These are phyloP conservation scores for Trachelus stipa DNA, from an alignment of 2,888 invertebrate species.

Conservation along the genomic window DNA sequence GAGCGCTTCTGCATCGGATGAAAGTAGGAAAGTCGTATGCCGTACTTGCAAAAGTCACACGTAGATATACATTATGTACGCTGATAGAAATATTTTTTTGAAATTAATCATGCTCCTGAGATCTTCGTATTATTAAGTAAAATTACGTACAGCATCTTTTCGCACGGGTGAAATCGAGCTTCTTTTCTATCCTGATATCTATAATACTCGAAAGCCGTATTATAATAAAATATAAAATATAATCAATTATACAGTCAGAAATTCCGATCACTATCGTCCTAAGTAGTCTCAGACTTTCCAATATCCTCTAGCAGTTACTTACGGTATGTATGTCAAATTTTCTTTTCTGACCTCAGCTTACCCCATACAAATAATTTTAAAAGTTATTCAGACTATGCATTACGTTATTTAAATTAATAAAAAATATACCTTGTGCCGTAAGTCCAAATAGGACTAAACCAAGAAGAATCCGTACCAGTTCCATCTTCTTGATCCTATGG, in stretches of 20 bases:
- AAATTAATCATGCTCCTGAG: background rate
- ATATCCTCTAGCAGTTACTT: background rate
- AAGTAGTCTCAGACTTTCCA: background rate
- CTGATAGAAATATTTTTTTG: background rate
- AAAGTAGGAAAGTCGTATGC: background rate
- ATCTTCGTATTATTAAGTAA: background rate
- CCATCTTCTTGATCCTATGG: background rate
- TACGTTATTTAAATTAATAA: background rate
- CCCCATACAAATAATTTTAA: background rate
- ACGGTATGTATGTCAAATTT: background rate
- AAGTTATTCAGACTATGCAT: background rate
- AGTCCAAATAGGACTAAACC: background rate
- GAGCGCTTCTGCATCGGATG: background rate
- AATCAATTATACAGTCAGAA: background rate
- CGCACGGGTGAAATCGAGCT: background rate
- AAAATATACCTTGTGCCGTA: background rate
- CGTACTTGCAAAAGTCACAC: background rate
- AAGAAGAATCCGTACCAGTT: background rate
- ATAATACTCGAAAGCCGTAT: background rate
- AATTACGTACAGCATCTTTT: background rate
- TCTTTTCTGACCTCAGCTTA: background rate
- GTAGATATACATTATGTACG: background rate
- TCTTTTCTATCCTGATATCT: background rate
- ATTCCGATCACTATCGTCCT: background rate
- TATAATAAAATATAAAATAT: background rate